Percentiles rank a stretch among this genome's conserved stretches.
These are phyloP conservation scores for Spodoptera exigua DNA, from an alignment of 2,888 invertebrate genomes.

Conservation along the genomic window DNA sequence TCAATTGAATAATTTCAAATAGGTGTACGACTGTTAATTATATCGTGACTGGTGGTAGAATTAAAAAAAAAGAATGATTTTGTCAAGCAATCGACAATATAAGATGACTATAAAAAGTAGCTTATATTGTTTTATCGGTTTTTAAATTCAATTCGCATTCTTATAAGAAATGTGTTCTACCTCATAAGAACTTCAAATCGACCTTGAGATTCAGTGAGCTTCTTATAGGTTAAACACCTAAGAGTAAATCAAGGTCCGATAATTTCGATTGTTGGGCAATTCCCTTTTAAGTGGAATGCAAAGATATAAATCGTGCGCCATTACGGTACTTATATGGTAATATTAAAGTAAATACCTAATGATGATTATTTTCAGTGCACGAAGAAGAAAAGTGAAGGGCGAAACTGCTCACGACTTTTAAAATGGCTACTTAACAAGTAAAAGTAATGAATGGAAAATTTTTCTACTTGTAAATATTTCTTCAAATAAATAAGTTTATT, in stretches of 20 bases:
- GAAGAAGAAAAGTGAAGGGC: slow-evolving; percentile 31
- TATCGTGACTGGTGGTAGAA: too few species aligned
- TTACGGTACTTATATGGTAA: slow-evolving; percentile 44
- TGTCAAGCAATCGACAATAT: too few species aligned
- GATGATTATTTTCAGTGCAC: slow-evolving; percentile 41
- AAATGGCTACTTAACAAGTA: background rate
- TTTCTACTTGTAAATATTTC: too few species aligned
- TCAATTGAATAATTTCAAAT: too few species aligned
- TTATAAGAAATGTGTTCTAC: background rate
- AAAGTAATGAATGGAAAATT: background rate
- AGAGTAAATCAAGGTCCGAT: slow-evolving; percentile 35
- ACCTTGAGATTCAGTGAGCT: slow-evolving; percentile 22
- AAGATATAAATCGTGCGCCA: slow-evolving; percentile 53
- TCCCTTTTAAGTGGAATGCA: slow-evolving; percentile 47
- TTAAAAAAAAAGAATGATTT: too few species aligned
- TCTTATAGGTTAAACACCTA: slow-evolving; percentile 35
- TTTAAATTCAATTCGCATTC: background rate
- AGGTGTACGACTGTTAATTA: too few species aligned
- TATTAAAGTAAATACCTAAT: slow-evolving; percentile 38
- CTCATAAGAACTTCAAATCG: slow-evolving; percentile 14
- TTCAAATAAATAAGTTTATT: too few species aligned
- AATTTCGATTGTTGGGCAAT: slow-evolving; percentile 48
- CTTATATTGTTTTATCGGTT: background rate
- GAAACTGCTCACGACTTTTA: slow-evolving; percentile 5
- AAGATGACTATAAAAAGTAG: too few species aligned